Conservation (phyloP, 2,113 vertebrate genomes). For the Chaetura pelagica region DNA sequence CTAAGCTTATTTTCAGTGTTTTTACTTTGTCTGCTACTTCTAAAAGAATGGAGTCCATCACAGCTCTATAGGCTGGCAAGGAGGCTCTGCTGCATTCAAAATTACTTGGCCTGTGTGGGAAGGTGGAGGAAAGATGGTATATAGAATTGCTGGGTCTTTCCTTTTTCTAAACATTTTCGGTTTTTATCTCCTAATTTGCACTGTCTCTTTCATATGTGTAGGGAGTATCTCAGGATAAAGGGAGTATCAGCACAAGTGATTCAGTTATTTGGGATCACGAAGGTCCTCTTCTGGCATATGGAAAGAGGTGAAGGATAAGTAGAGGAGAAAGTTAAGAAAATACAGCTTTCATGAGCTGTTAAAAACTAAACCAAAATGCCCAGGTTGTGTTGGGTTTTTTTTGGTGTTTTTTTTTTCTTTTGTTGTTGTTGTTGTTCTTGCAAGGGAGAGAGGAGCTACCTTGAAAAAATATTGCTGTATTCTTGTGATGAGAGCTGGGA, state of each 20-base stretch:
- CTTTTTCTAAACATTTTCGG: neutral
- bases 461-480: neutral
- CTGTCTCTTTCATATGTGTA: neutral
- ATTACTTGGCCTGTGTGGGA: neutral
- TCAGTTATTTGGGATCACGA: neutral
- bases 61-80: neutral
- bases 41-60: neutral
- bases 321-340: neutral
- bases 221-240: neutral
- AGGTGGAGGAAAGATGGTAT: neutral
- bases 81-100: neutral
- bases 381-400: no score
- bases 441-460: neutral
- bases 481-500: neutral
- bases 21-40: neutral
- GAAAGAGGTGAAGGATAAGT: neutral
- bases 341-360: neutral
- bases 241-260: neutral
- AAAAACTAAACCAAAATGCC: neutral
- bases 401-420: no score
- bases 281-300: neutral
- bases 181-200: neutral
- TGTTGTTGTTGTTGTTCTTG: neutral
- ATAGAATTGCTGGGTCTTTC: neutral
- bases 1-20: neutral